phyloP scores from a whole-genome alignment of 2,113 vertebrate species.

The Vimba vimba region DNA sequence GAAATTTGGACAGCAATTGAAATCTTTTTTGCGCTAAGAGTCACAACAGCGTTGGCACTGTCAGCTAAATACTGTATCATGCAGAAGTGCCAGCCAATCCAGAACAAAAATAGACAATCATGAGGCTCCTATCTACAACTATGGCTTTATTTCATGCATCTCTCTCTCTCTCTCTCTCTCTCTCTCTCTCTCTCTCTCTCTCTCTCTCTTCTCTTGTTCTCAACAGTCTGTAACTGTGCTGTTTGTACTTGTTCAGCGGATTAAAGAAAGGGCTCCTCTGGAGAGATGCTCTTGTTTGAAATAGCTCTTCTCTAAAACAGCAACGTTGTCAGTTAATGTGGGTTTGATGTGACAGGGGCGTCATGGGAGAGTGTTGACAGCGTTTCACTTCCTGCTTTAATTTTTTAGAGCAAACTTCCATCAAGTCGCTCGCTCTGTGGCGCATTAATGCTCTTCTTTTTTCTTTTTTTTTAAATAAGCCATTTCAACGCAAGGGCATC shows the following conservation, averaged over 20 bases:
- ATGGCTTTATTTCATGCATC: background rate
- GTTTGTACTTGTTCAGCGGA: conserved; percentile 49
- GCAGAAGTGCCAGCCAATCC: conserved; percentile 42
- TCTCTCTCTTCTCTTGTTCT: conserved; percentile 16
- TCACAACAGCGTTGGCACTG: conserved; percentile 34
- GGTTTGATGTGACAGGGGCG: conserved; percentile 58
- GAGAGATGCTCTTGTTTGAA: conserved; percentile 52
- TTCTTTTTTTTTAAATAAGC: conserved; percentile 18
- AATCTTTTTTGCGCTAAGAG: conserved; percentile 29
- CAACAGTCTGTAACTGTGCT: conserved; percentile 34
- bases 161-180: background rate
- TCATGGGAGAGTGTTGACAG: conserved; percentile 48
- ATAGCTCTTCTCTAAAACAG: conserved; percentile 47
- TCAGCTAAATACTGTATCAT: conserved; percentile 23
- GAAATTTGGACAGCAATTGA: conserved; percentile 52
- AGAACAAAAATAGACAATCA: conserved; percentile 46
- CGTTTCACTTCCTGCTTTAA: conserved; percentile 37
- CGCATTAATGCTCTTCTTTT: conserved; percentile 6
- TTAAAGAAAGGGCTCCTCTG: conserved; percentile 51
- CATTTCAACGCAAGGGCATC: conserved; percentile 8
- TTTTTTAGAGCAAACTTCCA: conserved; percentile 30
- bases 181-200: no score
- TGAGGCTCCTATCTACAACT: conserved; percentile 34
- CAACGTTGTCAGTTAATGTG: conserved; percentile 50
- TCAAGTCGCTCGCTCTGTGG: background rate